These are phyloP conservation scores for Listronotus bonariensis DNA, from an alignment of 1,140 invertebrate species.

Conservation along the genomic window DNA sequence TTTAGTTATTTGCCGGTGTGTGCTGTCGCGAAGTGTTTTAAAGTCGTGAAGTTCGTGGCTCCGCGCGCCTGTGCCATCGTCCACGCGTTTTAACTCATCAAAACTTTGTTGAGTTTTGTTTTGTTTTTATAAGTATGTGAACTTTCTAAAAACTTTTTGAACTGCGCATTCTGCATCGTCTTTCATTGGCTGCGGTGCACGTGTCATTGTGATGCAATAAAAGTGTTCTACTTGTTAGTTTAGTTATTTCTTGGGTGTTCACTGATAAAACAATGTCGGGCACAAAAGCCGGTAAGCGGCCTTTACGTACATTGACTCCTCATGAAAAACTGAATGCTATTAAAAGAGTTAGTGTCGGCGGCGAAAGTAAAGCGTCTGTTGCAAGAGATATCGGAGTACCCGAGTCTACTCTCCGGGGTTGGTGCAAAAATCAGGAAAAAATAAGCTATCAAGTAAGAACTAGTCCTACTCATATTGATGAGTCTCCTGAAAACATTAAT, in stretches of 20 bases:
- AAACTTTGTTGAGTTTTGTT: constrained; percentile 38
- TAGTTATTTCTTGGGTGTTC: constrained; percentile 13
- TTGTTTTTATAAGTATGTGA: constrained; percentile 25
- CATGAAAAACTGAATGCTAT: constrained; percentile 80
- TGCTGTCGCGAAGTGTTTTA: neutral
- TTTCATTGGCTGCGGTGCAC: constrained; percentile 42
- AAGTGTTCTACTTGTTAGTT: constrained; percentile 15
- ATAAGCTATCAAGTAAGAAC: constrained; percentile 71
- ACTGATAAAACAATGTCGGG: constrained; percentile 41
- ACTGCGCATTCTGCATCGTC: constrained; percentile 38
- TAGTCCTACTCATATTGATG: constrained; percentile 40
- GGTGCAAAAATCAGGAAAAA: constrained; percentile 84
- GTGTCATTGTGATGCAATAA: constrained; percentile 31
- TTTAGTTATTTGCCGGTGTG: constrained; percentile 6
- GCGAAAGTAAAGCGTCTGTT: constrained; percentile 81
- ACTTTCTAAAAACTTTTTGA: constrained; percentile 36
- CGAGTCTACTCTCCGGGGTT: constrained; percentile 79
- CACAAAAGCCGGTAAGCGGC: constrained; percentile 65
- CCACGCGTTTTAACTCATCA: constrained; percentile 28
- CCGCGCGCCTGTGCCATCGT: constrained; percentile 29
- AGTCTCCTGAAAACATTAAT: neutral
- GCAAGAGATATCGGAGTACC: constrained; percentile 80
- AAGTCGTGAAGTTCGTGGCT: constrained; percentile 29
- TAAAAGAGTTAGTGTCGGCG: constrained; percentile 76
- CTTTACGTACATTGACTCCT: constrained; percentile 70